phyloP scores from a whole-genome alignment of 2,797 vertebrate species.

The Chelmon rostratus region DNA sequence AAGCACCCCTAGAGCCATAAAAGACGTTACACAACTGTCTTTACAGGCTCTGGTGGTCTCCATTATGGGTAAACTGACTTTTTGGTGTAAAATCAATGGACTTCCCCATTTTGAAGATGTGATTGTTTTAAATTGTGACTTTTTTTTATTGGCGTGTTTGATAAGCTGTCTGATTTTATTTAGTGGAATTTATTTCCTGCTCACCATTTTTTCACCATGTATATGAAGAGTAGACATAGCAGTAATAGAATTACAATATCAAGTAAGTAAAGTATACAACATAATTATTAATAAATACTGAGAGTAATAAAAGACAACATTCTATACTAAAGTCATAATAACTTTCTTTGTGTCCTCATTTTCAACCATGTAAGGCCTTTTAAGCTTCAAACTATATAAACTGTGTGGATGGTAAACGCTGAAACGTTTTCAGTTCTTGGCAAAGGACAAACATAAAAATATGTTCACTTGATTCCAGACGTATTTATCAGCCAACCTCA shows the following conservation, averaged over 20 bases:
- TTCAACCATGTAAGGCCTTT: background rate
- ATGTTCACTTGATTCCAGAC: background rate
- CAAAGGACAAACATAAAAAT: background rate
- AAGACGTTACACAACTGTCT: background rate
- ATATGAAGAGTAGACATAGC: background rate
- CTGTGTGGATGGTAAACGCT: conserved; percentile 14
- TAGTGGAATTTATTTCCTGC: background rate
- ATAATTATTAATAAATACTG: background rate
- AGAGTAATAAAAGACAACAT: no score
- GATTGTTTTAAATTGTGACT: background rate
- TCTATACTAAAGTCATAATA: background rate
- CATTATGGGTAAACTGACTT: background rate
- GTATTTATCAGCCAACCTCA: background rate
- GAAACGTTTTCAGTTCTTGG: background rate
- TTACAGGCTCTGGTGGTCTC: background rate
- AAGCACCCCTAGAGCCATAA: background rate
- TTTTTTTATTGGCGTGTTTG: background rate
- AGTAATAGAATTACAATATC: background rate
- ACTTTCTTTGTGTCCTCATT: background rate
- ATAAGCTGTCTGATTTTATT: background rate
- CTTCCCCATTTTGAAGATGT: background rate
- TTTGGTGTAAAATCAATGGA: background rate
- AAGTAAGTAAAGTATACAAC: background rate
- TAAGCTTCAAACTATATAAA: background rate
- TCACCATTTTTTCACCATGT: background rate